Evolutionary conservation across 2,797 vertebrate species (phyloP).

Genomic region (Macropus fuliginosus): DNA sequence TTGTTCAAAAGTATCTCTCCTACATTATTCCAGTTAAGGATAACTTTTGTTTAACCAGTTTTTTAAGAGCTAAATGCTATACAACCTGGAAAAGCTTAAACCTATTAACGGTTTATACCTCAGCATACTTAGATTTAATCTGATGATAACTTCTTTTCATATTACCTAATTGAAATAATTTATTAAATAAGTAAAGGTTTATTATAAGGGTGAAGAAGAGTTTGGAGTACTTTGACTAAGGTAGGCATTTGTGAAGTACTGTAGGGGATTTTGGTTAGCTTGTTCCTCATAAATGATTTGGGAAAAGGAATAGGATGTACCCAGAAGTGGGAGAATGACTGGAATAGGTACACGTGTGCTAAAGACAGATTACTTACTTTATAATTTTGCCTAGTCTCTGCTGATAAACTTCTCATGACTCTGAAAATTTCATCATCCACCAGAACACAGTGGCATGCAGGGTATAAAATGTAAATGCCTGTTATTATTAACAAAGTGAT

Average conservation of each 20-base stretch:
- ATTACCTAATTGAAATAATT: constrained; percentile 49
- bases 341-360: background rate
- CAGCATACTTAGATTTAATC: constrained; percentile 47
- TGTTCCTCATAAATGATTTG: background rate
- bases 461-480: background rate
- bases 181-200: constrained; percentile 45
- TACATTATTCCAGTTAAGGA: background rate
- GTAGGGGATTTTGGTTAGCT: background rate
- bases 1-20: background rate
- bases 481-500: background rate
- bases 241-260: background rate
- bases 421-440: background rate
- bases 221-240: constrained; percentile 17
- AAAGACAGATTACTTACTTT: background rate
- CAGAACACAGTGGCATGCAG: background rate
- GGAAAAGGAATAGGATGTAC: background rate
- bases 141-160: constrained; percentile 44
- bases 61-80: constrained; percentile 35
- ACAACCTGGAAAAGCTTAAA: constrained; percentile 42
- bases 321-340: background rate
- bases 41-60: background rate
- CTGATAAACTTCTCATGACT: background rate
- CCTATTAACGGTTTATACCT: constrained; percentile 20
- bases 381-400: background rate
- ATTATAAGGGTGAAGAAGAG: constrained; percentile 5